A percentile compares a stretch with the other conserved stretches of the same genome.
Conservation (phyloP, 2,888 invertebrate species). For the Idaea dimidiata region DNA sequence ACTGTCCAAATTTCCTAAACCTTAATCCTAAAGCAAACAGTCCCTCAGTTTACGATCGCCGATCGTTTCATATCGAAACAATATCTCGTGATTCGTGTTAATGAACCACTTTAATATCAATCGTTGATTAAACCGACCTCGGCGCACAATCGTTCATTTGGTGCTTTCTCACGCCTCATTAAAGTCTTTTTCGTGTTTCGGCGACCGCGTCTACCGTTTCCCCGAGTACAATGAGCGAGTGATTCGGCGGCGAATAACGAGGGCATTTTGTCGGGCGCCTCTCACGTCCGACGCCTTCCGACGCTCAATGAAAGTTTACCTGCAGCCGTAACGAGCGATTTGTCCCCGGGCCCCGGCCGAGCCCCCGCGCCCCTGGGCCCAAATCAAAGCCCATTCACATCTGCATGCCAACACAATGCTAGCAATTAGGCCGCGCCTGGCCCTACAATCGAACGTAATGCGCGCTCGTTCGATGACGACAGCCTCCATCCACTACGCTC, state of each 20-base stretch:
- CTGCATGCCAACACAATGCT: conserved; percentile 82
- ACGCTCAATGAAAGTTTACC: conserved; percentile 82
- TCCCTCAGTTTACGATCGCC: conserved; percentile 26
- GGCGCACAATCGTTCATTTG: conserved; percentile 76
- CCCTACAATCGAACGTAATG: conserved; percentile 79
- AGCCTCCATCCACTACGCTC: conserved; percentile 36
- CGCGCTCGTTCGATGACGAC: conserved; percentile 69
- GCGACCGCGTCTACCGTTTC: conserved; percentile 80
- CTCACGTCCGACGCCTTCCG: conserved; percentile 81
- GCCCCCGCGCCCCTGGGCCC: conserved; percentile 64
- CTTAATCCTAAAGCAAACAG: conserved; percentile 30
- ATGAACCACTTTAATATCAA: conserved; percentile 69
- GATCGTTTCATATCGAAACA: conserved; percentile 33
- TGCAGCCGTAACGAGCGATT: conserved; percentile 81
- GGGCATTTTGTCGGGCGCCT: conserved; percentile 80
- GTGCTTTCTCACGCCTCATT: conserved; percentile 79
- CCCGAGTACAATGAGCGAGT: conserved; percentile 79
- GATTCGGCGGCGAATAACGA: conserved; percentile 82
- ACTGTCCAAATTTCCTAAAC: conserved; percentile 48
- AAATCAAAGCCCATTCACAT: conserved; percentile 83
- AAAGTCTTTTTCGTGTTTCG: conserved; percentile 79
- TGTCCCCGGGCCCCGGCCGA: conserved; percentile 77
- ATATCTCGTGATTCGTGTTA: conserved; percentile 50
- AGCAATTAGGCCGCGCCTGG: conserved; percentile 78
- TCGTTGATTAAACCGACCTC: conserved; percentile 71